Evolutionary conservation across 2,888 invertebrate genomes (phyloP), one percentile per base, ranked within the genome.

Genomic region (Strigamia maritima): DNA sequence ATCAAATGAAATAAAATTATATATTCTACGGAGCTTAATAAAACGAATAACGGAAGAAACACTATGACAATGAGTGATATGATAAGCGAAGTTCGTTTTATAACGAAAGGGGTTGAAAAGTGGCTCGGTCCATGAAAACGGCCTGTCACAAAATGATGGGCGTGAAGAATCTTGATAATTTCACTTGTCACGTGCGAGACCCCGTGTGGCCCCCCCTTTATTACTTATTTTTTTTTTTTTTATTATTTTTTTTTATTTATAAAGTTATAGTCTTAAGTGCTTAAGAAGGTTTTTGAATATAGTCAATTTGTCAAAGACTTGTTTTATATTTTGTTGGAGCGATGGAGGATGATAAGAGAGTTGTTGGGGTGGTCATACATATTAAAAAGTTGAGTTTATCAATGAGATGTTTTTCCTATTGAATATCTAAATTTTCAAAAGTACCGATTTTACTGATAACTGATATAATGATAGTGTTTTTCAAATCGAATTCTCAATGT

Each of bases 91-190:
- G n/a, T 49, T 19, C 6, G 49, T 49, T 49, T n/a, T n/a, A 60
- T 60, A 60, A 60, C 60, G 60, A 60, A 60, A 60, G 60, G 60
- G 60, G 60, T 60, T 60, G 60, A 60, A 60, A 60, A 60, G 60
- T 60, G 60, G 60, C 60, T 60, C 60, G 22, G 19, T 19, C 10
- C 24, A 60, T 60, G 24, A 60, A 60, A 60, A 60, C 60, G 60
- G 60, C 60, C 60, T 60, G 22, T 60, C 60, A 60, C 60, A 60
- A 12, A 24, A 12, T 60, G 60, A 60, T 60, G 60, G 60, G 60
- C 60, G 60, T 60, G 60, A 60, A 60, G 60, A 60, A 60, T 60
- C 60, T 60, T 8, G 60, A 24, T 60, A 60, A 60, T 60, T 24
- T 60, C 24, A 60, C 60, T 60, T 60, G 24, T 60, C 60, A 60